These are phyloP conservation scores for Heliothis peltigera DNA, from an alignment of 2,888 invertebrate genomes.

Conservation along the genomic window DNA sequence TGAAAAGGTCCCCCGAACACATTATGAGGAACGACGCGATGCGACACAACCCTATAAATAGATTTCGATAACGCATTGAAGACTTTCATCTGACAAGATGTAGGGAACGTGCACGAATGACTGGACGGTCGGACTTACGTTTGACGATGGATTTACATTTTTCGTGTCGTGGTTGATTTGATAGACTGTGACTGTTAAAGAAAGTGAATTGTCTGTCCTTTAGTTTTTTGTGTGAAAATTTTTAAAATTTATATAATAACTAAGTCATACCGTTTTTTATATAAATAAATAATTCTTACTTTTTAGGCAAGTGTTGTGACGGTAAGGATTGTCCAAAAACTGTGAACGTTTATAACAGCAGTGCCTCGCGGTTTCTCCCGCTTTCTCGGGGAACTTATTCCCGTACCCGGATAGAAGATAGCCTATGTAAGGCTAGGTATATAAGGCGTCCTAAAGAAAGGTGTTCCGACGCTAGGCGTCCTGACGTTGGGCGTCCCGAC, in stretches of 20 bases:
- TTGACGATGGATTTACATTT: constrained; percentile 46
- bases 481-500: no score
- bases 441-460: no score
- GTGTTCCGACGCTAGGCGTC: no score
- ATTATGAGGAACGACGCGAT: constrained; percentile 60
- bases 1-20: constrained; percentile 74
- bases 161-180: constrained; percentile 41
- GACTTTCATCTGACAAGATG: constrained; percentile 54
- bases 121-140: constrained; percentile 23
- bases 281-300: not conserved
- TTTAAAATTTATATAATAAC: no score
- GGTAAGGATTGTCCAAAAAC: not conserved
- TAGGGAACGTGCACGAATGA: constrained; percentile 33
- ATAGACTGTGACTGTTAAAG: constrained; percentile 20
- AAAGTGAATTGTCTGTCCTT: constrained; percentile 8
- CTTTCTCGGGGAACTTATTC: no score
- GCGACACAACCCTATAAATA: constrained; percentile 61
- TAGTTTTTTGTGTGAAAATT: not conserved
- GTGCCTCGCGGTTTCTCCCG: no score
- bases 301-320: not conserved
- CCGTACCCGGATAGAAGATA: no score
- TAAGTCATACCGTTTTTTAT: not conserved
- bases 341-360: not conserved
- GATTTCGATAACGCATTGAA: constrained; percentile 61
- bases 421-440: no score